Evolutionary conservation across 2,888 invertebrate genomes (phyloP).

Genomic region (Reticulitermes lucifugus): DNA sequence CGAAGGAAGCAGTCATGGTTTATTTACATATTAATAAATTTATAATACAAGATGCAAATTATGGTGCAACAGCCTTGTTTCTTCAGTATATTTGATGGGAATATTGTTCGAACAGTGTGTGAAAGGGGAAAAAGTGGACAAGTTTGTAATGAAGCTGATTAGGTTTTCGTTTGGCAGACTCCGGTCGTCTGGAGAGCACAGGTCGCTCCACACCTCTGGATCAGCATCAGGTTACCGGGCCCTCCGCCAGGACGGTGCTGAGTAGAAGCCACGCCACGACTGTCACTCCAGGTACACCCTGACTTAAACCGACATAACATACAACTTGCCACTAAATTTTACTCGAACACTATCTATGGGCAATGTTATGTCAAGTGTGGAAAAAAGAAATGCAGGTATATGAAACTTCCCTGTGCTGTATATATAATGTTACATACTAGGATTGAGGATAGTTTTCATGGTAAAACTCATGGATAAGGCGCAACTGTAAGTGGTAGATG

Average conservation of each 20-base stretch:
- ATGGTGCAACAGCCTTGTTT: too few relatives aligned
- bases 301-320: background rate
- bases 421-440: too few relatives aligned
- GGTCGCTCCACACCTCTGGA: conserved; percentile 35
- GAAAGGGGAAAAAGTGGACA: background rate
- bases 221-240: conserved; percentile 32
- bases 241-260: conserved; percentile 33
- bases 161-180: conserved; percentile 42
- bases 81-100: too few relatives aligned
- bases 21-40: too few relatives aligned
- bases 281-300: conserved; percentile 31
- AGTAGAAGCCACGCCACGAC: conserved; percentile 28
- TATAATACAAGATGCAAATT: too few relatives aligned
- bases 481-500: too few relatives aligned
- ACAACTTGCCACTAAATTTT: conserved; percentile 2
- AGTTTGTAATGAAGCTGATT: conserved; percentile 17
- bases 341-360: background rate
- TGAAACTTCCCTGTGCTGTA: too few relatives aligned
- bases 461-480: too few relatives aligned
- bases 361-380: conserved; percentile 5
- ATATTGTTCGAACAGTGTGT: background rate
- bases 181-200: conserved; percentile 41
- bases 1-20: too few relatives aligned
- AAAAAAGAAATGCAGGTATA: background rate
- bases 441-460: too few relatives aligned